Evolutionary conservation across 2,113 vertebrate species (phyloP).

Genomic region (Rhea pennata): DNA sequence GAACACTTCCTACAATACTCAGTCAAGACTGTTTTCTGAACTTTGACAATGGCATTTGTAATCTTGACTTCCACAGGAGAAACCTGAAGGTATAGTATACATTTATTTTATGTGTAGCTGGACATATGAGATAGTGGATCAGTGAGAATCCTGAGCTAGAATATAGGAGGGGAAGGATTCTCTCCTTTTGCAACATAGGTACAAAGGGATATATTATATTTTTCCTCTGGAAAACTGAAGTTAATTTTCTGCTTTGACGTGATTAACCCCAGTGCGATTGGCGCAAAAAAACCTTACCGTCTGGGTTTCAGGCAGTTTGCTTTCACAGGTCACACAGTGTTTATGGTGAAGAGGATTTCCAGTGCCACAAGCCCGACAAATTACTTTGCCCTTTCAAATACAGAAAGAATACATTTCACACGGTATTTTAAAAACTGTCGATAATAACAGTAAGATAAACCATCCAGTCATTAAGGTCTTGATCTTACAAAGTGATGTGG

Average conservation of each 20-base stretch:
- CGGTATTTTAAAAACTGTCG: background rate
- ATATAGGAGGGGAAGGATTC: background rate
- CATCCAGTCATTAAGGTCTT: background rate
- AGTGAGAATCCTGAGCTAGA: background rate
- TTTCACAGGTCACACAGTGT: constrained; percentile 85
- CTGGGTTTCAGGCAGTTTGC: constrained; percentile 68
- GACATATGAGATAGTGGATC: background rate
- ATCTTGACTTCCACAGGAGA: background rate
- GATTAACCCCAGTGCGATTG: background rate
- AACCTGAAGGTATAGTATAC: background rate
- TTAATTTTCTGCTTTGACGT: background rate
- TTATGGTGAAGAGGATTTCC: constrained; percentile 83
- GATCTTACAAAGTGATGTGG: background rate
- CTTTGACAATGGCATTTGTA: background rate
- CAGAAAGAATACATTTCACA: constrained; percentile 25
- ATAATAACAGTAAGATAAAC: background rate
- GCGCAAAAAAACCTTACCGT: constrained; percentile 70
- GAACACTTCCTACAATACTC: background rate
- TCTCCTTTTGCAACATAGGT: background rate
- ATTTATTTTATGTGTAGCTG: background rate
- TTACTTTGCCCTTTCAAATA: constrained; percentile 80
- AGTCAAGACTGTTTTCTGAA: background rate
- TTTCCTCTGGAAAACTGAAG: too few relatives aligned
- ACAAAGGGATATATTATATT: background rate
- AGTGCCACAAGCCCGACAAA: constrained; percentile 84